A percentile compares a stretch with the other conserved stretches of the same genome.
phyloP scores from a whole-genome alignment of 2,797 vertebrate species.

The Anguilla megastoma region DNA sequence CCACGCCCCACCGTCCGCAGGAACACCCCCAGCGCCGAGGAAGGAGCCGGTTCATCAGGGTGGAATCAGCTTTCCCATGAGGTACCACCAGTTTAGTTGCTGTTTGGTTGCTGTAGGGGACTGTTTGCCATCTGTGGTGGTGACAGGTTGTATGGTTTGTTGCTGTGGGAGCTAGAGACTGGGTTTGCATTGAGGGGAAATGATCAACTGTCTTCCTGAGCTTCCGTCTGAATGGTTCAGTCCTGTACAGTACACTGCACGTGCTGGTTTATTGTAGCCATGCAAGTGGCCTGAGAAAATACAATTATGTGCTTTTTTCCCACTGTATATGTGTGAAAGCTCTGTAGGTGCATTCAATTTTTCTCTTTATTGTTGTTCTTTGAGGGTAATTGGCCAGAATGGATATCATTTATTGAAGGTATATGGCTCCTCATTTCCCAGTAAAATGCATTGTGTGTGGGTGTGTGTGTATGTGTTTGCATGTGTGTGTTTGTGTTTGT shows the following conservation, averaged over 20 bases:
- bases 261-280: background rate
- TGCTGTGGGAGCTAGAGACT: background rate
- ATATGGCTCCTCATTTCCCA: background rate
- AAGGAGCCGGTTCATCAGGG: background rate
- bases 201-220: background rate
- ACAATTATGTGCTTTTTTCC: background rate
- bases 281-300: background rate
- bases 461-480: background rate
- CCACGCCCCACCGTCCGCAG: background rate
- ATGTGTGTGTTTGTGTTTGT: background rate
- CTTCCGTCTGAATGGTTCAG: background rate
- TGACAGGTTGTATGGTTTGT: background rate
- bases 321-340: background rate
- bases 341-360: background rate
- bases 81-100: background rate
- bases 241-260: background rate
- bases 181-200: background rate
- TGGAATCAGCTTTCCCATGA: background rate
- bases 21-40: background rate
- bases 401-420: background rate
- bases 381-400: background rate
- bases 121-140: background rate
- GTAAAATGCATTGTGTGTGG: background rate
- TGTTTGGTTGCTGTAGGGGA: background rate
- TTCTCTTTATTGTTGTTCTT: background rate